Conservation (phyloP, 35 echinoderm and acorn worm species). For the Eucidaris tribuloides region DNA sequence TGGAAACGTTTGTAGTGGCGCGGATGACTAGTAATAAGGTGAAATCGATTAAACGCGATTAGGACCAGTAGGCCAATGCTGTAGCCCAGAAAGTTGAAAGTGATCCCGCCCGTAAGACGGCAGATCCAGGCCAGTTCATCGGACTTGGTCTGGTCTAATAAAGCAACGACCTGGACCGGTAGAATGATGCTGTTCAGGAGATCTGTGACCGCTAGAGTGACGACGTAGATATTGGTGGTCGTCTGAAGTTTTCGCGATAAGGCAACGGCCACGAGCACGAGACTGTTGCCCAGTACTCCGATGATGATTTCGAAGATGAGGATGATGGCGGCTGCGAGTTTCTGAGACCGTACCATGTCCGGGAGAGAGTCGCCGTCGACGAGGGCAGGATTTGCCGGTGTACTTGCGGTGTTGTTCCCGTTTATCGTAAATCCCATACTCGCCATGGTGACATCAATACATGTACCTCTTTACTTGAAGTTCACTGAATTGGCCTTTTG, state of each 20-base stretch:
- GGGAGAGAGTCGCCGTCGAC: no score
- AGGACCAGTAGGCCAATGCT: background rate
- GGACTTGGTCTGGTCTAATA: background rate
- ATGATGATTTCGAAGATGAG: background rate
- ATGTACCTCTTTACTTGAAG: no score
- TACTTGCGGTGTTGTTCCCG: no score
- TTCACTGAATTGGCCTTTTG: no score
- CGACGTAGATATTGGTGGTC: constrained; percentile 52
- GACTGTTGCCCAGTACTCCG: constrained; percentile 44
- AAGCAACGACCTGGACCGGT: background rate
- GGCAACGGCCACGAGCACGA: constrained; percentile 34
- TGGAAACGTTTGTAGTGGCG: background rate
- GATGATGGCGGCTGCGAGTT: background rate
- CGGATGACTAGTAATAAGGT: background rate
- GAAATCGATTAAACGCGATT: background rate
- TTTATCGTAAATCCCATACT: no score
- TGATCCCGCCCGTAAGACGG: background rate
- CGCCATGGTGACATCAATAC: no score
- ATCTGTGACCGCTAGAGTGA: constrained; percentile 41
- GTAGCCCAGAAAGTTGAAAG: background rate
- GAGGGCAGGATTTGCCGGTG: no score
- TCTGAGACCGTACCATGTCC: no score
- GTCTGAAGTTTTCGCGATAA: constrained; percentile 54
- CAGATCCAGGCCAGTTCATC: background rate
- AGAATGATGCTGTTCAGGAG: constrained; percentile 12